phyloP scores from a whole-genome alignment of 92 coral and sea anemone species.

The Parazoanthus swiftii region DNA sequence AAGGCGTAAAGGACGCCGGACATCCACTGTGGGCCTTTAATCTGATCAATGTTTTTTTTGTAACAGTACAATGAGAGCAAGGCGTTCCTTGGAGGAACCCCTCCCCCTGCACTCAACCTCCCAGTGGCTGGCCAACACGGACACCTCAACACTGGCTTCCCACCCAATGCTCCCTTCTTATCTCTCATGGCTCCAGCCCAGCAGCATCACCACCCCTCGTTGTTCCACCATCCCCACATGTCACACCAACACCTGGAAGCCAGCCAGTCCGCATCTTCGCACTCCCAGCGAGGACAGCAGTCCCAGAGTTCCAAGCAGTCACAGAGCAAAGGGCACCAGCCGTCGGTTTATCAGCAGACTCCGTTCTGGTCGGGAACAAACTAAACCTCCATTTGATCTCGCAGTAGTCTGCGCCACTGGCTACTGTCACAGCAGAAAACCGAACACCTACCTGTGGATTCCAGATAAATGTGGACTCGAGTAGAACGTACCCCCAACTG shows the following conservation, averaged over 20 bases:
- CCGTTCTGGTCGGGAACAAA: constrained; percentile 82
- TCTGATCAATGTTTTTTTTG: not conserved
- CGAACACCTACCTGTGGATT: not conserved
- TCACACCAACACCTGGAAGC: constrained; percentile 80
- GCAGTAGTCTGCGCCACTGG: constrained; percentile 14
- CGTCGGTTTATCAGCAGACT: constrained; percentile 67
- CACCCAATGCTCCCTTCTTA: constrained; percentile 77
- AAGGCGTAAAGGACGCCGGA: not conserved
- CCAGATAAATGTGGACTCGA: constrained; percentile 1
- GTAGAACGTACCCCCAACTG: constrained; percentile 39
- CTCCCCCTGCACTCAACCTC: constrained; percentile 82
- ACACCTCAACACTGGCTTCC: constrained; percentile 70
- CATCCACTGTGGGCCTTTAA: not conserved
- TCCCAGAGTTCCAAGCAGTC: constrained; percentile 71
- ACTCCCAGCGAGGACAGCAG: constrained; percentile 77
- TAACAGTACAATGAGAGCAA: constrained; percentile 75
- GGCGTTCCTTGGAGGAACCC: constrained; percentile 85
- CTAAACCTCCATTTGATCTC: constrained; percentile 24
- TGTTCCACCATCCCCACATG: constrained; percentile 79
- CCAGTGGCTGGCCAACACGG: constrained; percentile 85
- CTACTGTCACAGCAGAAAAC: not conserved
- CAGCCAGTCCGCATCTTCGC: constrained; percentile 69
- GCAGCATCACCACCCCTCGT: constrained; percentile 82
- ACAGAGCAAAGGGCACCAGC: constrained; percentile 86
- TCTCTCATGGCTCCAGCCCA: constrained; percentile 77